These are phyloP conservation scores for Ceyx cyanopectus DNA, from an alignment of 2,113 vertebrate species.

Conservation along the genomic window DNA sequence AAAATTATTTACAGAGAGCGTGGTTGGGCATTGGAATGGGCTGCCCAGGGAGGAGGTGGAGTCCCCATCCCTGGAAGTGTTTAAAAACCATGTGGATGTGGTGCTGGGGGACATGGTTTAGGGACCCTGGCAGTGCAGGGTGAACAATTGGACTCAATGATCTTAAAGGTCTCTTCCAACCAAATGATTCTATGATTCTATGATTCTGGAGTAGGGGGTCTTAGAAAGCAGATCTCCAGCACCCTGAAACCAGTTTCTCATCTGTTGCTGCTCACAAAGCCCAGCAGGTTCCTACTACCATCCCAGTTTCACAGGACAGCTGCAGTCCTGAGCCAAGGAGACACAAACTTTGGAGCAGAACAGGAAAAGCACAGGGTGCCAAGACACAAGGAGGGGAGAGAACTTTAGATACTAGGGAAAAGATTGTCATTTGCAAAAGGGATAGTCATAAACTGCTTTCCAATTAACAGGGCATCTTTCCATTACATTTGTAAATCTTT, in stretches of 20 bases:
- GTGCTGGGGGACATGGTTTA: too few relatives aligned
- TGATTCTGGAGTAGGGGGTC: too few relatives aligned
- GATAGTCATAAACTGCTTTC: background rate
- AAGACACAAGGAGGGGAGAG: background rate
- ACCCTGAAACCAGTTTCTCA: background rate
- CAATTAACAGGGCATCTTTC: background rate
- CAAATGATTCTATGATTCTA: too few relatives aligned
- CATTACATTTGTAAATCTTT: background rate
- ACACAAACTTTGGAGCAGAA: background rate
- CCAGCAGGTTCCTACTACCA: background rate
- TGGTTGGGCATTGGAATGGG: too few relatives aligned
- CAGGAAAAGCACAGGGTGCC: fast-evolving
- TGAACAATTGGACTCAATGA: too few relatives aligned
- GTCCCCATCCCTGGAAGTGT: too few relatives aligned
- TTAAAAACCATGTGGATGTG: too few relatives aligned
- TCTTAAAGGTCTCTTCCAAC: too few relatives aligned
- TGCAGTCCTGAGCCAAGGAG: background rate
- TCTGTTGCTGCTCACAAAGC: background rate
- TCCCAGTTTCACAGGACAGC: background rate
- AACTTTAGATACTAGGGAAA: background rate
- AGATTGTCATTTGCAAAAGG: background rate
- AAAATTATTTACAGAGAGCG: too few relatives aligned
- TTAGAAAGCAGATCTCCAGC: background rate
- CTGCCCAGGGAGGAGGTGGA: too few relatives aligned
- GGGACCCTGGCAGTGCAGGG: too few relatives aligned